phyloP scores from a whole-genome alignment of 1,140 invertebrate species.

The Teleogryllus occipitalis region DNA sequence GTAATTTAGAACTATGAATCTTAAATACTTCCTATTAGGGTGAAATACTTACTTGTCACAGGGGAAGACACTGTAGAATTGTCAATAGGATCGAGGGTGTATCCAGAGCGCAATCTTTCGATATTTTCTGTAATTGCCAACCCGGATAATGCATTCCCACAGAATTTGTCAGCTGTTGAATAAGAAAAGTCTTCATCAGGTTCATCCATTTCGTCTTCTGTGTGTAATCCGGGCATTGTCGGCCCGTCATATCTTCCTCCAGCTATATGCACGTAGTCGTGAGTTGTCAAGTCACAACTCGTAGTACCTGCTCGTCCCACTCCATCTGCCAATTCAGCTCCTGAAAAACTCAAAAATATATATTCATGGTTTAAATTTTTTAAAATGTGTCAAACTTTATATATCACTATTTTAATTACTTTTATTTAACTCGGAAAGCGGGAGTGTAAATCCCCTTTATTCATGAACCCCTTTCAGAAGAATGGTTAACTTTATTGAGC shows the following conservation, averaged over 20 bases:
- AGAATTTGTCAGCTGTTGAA: constrained; percentile 25
- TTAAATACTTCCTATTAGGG: not conserved
- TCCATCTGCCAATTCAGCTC: constrained; percentile 21
- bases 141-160: constrained; percentile 25
- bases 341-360: not conserved
- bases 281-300: constrained; percentile 24
- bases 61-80: constrained; percentile 22
- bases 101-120: constrained; percentile 21
- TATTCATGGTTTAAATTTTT: no score
- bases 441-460: no score
- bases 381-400: no score
- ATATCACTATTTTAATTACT: no score
- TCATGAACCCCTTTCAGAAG: no score
- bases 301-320: constrained; percentile 26
- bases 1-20: not conserved
- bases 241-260: constrained; percentile 16
- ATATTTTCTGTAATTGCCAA: constrained; percentile 24
- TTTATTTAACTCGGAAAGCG: no score
- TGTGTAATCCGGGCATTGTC: not conserved
- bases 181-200: constrained; percentile 12
- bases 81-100: constrained; percentile 24
- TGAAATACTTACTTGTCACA: constrained; percentile 23
- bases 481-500: no score
- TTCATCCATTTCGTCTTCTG: constrained; percentile 19
- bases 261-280: constrained; percentile 26